phyloP scores from a whole-genome alignment of 2,797 vertebrate species.

The Synaphobranchus kaupii region DNA sequence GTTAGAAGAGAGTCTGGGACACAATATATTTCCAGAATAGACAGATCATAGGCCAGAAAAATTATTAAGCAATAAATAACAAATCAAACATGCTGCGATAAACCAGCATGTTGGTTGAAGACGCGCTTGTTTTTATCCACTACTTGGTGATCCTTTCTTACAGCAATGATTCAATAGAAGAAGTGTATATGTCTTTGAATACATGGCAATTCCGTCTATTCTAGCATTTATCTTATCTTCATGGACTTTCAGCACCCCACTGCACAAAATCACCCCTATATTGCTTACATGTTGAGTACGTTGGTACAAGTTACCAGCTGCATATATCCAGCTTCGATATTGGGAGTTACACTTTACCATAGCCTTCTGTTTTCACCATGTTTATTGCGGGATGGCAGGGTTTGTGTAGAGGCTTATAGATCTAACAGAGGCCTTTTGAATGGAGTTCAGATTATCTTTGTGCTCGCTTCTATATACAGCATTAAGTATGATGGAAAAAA shows the following conservation, averaged over 20 bases:
- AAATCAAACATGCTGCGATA: neutral
- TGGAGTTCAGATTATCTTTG: neutral
- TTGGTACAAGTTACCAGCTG: neutral
- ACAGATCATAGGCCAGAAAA: neutral
- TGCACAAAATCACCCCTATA: neutral
- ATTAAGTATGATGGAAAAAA: neutral
- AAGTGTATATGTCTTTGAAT: neutral
- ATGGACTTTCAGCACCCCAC: neutral
- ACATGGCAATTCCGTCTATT: neutral
- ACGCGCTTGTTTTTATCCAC: neutral
- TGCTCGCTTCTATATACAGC: neutral
- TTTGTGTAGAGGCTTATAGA: neutral
- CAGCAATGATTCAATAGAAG: neutral
- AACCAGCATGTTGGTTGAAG: neutral
- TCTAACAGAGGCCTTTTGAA: neutral
- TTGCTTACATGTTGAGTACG: neutral
- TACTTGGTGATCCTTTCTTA: neutral
- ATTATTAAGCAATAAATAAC: neutral
- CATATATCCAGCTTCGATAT: neutral
- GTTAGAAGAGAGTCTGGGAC: neutral
- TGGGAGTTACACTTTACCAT: neutral
- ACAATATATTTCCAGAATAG: neutral
- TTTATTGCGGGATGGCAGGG: neutral
- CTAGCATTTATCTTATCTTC: neutral
- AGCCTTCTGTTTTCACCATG: slow-evolving; percentile 10